Evolutionary conservation across 2,113 vertebrate genomes (phyloP).

Genomic region (Orycteropus afer): DNA sequence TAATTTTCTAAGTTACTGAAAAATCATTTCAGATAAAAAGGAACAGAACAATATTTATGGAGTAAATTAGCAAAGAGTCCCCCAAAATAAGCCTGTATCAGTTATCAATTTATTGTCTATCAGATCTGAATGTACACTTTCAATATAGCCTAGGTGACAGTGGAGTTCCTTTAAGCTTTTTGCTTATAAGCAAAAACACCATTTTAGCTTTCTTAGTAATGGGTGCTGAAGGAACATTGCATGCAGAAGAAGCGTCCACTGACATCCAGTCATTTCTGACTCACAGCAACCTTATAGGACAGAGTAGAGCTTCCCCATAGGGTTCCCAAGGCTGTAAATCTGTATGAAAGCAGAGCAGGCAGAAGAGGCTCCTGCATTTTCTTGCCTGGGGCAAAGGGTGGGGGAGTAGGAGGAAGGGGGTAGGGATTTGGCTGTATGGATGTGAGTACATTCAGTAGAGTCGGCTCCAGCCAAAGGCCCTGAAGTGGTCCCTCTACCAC

Average conservation of each 20-base stretch:
- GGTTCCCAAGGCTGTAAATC: no score
- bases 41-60: not conserved
- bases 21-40: not conserved
- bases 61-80: not conserved
- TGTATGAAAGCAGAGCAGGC: no score
- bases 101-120: no score
- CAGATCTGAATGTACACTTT: no score
- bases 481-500: rapidly evolving
- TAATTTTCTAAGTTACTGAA: not conserved
- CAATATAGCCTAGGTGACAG: rapidly evolving
- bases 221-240: not conserved
- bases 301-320: no score
- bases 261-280: no score
- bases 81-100: not conserved
- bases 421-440: no score
- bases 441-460: not conserved
- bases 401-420: no score
- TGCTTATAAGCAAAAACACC: not conserved
- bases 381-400: not conserved
- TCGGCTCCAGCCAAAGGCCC: no score
- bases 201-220: not conserved
- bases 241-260: rapidly evolving
- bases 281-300: no score
- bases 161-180: not conserved
- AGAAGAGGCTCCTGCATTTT: not conserved